A percentile compares a stretch with the other conserved stretches of the same genome.
Evolutionary conservation across 2,888 invertebrate genomes (phyloP).

Genomic region (Apodemia hepburni): DNA sequence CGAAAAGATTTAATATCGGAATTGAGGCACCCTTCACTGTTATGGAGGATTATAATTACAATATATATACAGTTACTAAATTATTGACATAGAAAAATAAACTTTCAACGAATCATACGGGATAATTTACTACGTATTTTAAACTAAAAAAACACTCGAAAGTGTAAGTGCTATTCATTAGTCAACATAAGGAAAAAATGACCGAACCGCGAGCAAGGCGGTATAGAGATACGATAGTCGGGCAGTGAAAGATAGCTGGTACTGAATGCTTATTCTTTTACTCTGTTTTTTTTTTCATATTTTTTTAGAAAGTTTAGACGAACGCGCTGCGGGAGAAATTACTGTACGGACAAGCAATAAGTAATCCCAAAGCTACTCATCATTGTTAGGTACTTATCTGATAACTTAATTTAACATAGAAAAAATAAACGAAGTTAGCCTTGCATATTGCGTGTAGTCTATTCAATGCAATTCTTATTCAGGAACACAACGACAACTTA

Average conservation of each 20-base stretch:
- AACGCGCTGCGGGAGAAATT: slow-evolving; percentile 73
- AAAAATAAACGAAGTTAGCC: slow-evolving; percentile 23
- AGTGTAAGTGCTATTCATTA: slow-evolving; percentile 25
- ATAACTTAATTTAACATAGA: slow-evolving; percentile 39
- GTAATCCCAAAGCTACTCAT: slow-evolving; percentile 63
- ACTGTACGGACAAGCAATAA: slow-evolving; percentile 57
- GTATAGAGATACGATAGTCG: slow-evolving; percentile 56
- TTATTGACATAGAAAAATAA: slow-evolving; percentile 10
- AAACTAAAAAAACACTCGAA: slow-evolving; percentile 16
- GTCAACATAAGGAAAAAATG: slow-evolving; percentile 39
- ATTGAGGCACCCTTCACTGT: slow-evolving; percentile 60
- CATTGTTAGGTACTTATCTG: slow-evolving; percentile 60
- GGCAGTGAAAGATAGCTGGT: slow-evolving; percentile 73
- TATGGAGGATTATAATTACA: slow-evolving; percentile 17
- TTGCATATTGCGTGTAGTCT: slow-evolving; percentile 12
- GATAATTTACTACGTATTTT: slow-evolving; percentile 10
- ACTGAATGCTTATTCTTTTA: slow-evolving; percentile 71
- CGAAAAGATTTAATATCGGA: no score
- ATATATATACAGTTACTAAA: slow-evolving; percentile 3
- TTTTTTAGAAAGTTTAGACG: slow-evolving; percentile 77
- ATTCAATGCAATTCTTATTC: slow-evolving; percentile 18
- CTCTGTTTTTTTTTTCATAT: slow-evolving; percentile 57
- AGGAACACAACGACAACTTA: slow-evolving; percentile 22
- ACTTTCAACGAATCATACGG: slow-evolving; percentile 12
- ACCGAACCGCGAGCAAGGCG: slow-evolving; percentile 35